Evolutionary conservation across 2,888 invertebrate species (phyloP), one percentile per base, ranked within the genome.

Genomic region (Polydrusus cervinus): DNA sequence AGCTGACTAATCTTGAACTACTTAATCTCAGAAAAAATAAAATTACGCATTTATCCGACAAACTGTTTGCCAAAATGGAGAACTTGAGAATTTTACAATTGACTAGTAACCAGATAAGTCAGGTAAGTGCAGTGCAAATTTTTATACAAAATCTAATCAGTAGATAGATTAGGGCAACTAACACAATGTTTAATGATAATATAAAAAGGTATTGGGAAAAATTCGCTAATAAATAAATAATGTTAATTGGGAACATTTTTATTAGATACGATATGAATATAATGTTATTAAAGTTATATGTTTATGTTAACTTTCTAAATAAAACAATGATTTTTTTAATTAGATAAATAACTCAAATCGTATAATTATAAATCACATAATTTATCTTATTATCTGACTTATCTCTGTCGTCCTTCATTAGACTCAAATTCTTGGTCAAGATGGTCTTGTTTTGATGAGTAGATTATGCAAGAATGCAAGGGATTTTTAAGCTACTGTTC

Each of bases 11-110:
- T 55, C 82, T 91, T 55, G 90, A 91, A 82, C 89, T 89, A 57
- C 84, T 92, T 74, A 87, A 90, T 74, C 83, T 91, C 66, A 88
- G 90, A 78, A 89, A 88, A 83, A 92, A 91, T 82, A 89, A 89
- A 81, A 83, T 91, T 67, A 85, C 87, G 30, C 86, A 85, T 78
- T 84, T 92, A 76, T 87, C 90, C 3, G 85, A 85, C 40, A 86
- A 86, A 47, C 81, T 91, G 70, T 90, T 91, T 81, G 84, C 85
- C 71, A 88, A 88, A 80, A 85, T 91, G 70, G 84, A 85, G 69
- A 89, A 89, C 81, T 85, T 92, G 68, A 87, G 86, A 40, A 88
- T 88, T 69, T 82, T 92, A 79, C 90, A 91, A 83, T 82, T 91
- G 61, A 89, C 90, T 1, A 87, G 88, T 70, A 91, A 91, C 81